Evolutionary conservation across 2,888 invertebrate species (phyloP), one percentile per base, ranked within the genome.

Genomic region (Azorinus chamasolen): DNA sequence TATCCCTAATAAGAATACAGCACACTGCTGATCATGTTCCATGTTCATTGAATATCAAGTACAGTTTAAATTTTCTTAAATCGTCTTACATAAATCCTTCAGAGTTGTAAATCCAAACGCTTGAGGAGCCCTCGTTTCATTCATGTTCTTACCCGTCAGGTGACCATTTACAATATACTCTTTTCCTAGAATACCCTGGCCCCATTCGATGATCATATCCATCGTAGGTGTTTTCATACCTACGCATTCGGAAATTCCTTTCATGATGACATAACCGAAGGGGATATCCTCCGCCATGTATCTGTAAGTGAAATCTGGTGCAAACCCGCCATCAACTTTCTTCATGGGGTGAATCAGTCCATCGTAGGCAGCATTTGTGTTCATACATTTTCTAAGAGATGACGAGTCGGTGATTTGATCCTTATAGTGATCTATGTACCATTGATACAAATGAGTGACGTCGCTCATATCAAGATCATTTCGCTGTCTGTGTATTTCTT

Each of bases 211-310:
- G 16, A 88, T 79, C 32, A 71, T 62, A 64, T 89, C 88, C 37
- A 86, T 87, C 6, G 76, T 76, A 2, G 89, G 89, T 5, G 89
- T 88, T 27, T 69, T 62, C 0, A 88, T 84, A 1, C 85, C 86
- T 0, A 80, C 87, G 41, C 87, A 83, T 57, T 84, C 77, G 6
- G 87, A 85, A 22, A 88, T 82, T 0, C 89, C 89, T 46, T 87
- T 87, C 69, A 86, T 80, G 4, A 89, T 87, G 14, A 86, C 85
- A 14, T 88, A 57, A 14, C 89, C 89, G 57, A 78, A 88, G 1
- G 89, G 89, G 8, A 88, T 64, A 59, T 89, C 89, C 48, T 89
- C 89, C 6, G 82, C 48, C 27, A 78, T 73, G 76, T 89, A 89
- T 16, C 89, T 76, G 70, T 87, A 85, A 12, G 25, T 69, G 55